Percentiles rank a stretch among this genome's conserved stretches.
These are phyloP conservation scores for Sepioteuthis lessoniana DNA, from an alignment of 2,888 invertebrate genomes.

Conservation along the genomic window DNA sequence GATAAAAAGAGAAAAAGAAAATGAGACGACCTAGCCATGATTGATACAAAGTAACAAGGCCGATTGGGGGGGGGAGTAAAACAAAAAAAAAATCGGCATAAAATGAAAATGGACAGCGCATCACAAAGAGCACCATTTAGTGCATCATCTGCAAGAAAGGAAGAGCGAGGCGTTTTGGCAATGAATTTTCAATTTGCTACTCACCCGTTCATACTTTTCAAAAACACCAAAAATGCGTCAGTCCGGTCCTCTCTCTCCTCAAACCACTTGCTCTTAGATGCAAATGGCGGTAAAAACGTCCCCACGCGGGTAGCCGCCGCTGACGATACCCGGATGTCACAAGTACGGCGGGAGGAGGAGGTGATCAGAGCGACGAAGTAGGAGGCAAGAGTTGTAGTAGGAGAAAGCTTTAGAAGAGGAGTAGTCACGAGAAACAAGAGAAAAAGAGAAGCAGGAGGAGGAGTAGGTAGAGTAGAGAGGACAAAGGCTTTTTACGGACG, in stretches of 20 bases:
- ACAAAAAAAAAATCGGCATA: not conserved
- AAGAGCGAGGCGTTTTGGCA: not conserved
- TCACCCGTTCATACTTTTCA: constrained; percentile 45
- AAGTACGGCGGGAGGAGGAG: not conserved
- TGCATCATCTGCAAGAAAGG: too few species aligned
- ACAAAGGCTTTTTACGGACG: not conserved
- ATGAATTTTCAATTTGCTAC: not conserved
- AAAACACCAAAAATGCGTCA: constrained; percentile 47
- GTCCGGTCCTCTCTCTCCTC: not conserved
- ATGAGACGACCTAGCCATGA: not conserved
- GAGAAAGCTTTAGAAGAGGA: not conserved
- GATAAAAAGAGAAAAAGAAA: too few species aligned
- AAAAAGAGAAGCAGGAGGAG: not conserved
- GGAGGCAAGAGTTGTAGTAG: not conserved
- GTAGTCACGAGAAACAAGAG: not conserved
- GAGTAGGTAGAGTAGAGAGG: not conserved
- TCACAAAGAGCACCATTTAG: too few species aligned
- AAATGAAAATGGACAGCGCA: too few species aligned
- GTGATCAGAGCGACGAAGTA: not conserved
- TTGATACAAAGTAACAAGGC: constrained; percentile 8
- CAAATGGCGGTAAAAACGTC: constrained; percentile 48
- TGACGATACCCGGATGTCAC: constrained; percentile 40
- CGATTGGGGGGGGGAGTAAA: not conserved
- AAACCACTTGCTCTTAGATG: constrained; percentile 46
- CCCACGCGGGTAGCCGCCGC: constrained; percentile 44